Conservation (phyloP, 35 echinoderm and acorn worm genomes). For the Antedon bifida region DNA sequence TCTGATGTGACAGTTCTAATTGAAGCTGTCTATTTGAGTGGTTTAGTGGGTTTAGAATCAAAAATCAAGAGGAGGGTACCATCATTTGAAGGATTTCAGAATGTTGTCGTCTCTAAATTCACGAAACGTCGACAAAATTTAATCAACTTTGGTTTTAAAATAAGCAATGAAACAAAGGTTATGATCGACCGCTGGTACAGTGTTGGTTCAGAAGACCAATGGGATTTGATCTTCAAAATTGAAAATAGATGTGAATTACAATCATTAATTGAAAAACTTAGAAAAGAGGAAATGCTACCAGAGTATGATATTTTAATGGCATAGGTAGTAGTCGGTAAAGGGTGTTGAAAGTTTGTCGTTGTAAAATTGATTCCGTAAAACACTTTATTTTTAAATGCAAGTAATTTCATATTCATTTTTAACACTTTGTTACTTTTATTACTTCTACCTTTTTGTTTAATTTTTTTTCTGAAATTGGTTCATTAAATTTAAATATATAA, state of each 20-base stretch:
- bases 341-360: too few relatives aligned
- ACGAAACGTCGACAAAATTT: background rate
- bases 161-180: background rate
- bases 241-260: background rate
- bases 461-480: too few relatives aligned
- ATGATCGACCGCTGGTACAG: background rate
- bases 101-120: background rate
- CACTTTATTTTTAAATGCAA: too few relatives aligned
- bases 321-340: too few relatives aligned
- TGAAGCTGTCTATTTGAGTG: background rate
- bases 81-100: background rate
- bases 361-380: too few relatives aligned
- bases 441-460: too few relatives aligned
- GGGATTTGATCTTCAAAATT: background rate
- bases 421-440: too few relatives aligned
- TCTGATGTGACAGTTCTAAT: background rate
- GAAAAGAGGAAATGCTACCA: too few relatives aligned
- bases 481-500: too few relatives aligned
- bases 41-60: background rate
- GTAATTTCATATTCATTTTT: too few relatives aligned
- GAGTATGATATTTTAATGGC: too few relatives aligned
- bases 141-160: background rate
- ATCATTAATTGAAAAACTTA: too few relatives aligned
- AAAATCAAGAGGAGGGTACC: background rate
- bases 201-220: background rate